These are phyloP conservation scores for Mesitornis unicolor DNA, from an alignment of 2,113 vertebrate species.

Conservation along the genomic window DNA sequence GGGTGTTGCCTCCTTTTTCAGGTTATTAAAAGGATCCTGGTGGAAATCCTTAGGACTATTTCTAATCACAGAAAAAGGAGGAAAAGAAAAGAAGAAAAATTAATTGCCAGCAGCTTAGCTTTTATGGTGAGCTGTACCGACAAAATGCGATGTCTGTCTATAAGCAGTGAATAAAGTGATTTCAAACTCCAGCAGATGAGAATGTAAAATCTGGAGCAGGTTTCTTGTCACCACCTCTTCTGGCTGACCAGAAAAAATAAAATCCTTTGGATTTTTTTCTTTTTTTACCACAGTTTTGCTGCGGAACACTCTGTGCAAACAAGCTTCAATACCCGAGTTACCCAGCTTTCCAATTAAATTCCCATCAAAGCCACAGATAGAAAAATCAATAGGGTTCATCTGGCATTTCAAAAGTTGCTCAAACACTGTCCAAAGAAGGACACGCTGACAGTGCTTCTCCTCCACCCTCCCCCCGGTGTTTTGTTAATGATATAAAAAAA, in stretches of 20 bases:
- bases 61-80: not conserved
- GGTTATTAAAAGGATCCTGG: not conserved
- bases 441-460: rapidly evolving
- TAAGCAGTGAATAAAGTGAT: not conserved
- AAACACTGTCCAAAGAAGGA: not conserved
- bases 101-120: not conserved
- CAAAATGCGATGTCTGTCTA: not conserved
- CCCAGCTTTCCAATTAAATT: not conserved
- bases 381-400: not conserved
- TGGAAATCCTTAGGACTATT: not conserved
- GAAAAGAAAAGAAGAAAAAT: not conserved
- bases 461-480: rapidly evolving
- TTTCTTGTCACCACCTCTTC: not conserved
- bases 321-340: not conserved
- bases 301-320: not conserved
- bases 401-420: not conserved
- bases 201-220: not conserved
- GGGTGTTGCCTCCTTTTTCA: not conserved
- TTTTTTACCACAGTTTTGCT: not conserved
- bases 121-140: not conserved
- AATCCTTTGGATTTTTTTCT: not conserved
- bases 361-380: not conserved
- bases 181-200: not conserved
- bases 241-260: not conserved
- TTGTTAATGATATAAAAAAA: not conserved